Base-by-base conservation (phyloP, 2,113 vertebrate genomes). In the Megaceryle torquata region DNA sequence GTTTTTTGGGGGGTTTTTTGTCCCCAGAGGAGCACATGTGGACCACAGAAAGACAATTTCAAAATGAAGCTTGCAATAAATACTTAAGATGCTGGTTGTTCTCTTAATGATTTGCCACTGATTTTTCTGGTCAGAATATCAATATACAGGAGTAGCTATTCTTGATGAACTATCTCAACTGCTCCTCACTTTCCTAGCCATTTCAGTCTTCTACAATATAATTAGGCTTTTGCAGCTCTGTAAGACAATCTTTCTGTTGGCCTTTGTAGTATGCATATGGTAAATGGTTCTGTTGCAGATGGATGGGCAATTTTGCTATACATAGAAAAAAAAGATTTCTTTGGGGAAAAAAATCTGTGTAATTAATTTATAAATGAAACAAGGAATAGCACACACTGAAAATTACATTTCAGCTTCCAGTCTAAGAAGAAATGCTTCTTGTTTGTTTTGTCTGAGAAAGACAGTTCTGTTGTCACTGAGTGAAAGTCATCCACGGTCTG, bases 341-440 rank as follows among this genome's bases (percentile, higher is more conserved):
- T 71, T 43, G n/a, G 86, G 64, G 53, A 13, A 33, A 60, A 68
- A 96, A 71, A 7, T n/a, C 46, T 78, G 64, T 56, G 33, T 68
- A 83, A 91, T 93, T 93, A 86, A 93, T 95, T 86, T 68, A 68
- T 59, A 93, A 93, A 63, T 78, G 56, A 91, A 81, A 59, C 17
- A 94, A 88, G 76, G 54, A 70, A 46, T 41, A 60, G 43, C 22
- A 51, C 51, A 35, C 25, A 17, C n/a, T 90, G 75, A 46, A 93
- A 86, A 88, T 77, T 74, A 56, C 50, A 70, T 86, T 94, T 76
- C 68, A 85, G 5, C 94, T 96, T 43, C 63, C 0, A 0, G 20
- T 83, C 63, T 78, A 77, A 80, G 21, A 65, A 70, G 70, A 89
- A 94, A 41, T 68, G 48, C 11, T 77, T 37, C 68, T 91, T 91